Conservation (phyloP, 2,797 vertebrate species). For the Ptychobarbus kaznakovi region DNA sequence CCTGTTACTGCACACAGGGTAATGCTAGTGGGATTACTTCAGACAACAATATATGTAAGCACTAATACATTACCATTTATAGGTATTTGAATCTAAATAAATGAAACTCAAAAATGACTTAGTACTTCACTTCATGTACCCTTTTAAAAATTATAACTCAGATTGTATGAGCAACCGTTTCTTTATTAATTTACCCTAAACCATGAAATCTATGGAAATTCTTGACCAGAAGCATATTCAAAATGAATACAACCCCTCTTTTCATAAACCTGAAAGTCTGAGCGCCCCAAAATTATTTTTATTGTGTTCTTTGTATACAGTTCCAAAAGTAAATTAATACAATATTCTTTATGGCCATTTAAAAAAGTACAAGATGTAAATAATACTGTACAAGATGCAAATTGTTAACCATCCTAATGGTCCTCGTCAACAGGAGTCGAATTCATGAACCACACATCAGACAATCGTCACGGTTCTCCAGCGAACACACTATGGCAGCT, state of each 20-base stretch:
- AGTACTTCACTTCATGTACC: neutral
- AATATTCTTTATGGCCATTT: neutral
- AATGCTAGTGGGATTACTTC: neutral
- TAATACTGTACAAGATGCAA: constrained; percentile 22
- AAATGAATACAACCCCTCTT: neutral
- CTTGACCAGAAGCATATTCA: neutral
- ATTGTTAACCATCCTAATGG: neutral
- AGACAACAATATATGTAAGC: neutral
- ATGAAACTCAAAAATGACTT: neutral
- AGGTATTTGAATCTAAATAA: neutral
- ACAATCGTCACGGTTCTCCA: constrained; percentile 95
- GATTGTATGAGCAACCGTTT: neutral
- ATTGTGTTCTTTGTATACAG: neutral
- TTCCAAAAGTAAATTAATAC: constrained; percentile 1
- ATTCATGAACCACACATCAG: constrained; percentile 94
- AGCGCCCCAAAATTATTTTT: neutral
- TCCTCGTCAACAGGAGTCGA: neutral
- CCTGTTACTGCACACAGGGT: neutral
- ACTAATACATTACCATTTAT: neutral
- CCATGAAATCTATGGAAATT: neutral
- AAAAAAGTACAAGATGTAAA: constrained; percentile 8
- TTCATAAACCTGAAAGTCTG: neutral
- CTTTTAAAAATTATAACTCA: neutral
- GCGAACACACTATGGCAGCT: constrained; percentile 95
- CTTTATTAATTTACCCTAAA: neutral